These are phyloP conservation scores for Drosophila paracracens DNA, from an alignment of 2,888 invertebrate species.

Conservation along the genomic window DNA sequence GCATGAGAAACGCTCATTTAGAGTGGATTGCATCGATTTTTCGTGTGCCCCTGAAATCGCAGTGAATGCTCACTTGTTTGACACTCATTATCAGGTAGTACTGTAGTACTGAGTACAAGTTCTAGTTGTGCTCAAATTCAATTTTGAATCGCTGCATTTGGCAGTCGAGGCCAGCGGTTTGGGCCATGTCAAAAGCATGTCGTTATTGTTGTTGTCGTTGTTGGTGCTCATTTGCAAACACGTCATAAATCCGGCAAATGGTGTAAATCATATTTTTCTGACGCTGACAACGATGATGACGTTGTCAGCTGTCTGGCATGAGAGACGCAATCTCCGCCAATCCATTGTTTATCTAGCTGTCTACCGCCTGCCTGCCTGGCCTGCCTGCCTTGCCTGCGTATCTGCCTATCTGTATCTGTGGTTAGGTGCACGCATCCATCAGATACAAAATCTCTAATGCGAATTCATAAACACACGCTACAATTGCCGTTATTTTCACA, in stretches of 20 bases:
- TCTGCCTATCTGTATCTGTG: neutral
- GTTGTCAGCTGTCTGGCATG: conserved; percentile 54
- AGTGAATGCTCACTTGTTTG: conserved; percentile 2
- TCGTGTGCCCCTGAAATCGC: conserved; percentile 15
- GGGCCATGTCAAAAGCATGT: conserved; percentile 1
- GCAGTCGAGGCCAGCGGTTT: conserved; percentile 6
- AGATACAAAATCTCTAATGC: conserved; percentile 38
- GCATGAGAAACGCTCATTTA: conserved; percentile 42
- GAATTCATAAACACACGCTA: conserved; percentile 20
- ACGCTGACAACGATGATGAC: conserved; percentile 48
- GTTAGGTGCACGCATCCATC: conserved; percentile 36
- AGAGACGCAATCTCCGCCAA: conserved; percentile 36
- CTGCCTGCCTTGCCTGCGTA: neutral
- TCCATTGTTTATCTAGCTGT: conserved; percentile 45
- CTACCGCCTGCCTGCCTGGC: conserved; percentile 15
- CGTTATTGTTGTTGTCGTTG: conserved; percentile 3
- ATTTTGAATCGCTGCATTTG: conserved; percentile 14
- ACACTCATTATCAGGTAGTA: neutral
- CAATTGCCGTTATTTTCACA: conserved; percentile 49
- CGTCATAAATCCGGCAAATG: conserved; percentile 55
- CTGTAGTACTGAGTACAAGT: neutral
- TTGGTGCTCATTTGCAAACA: conserved; percentile 15
- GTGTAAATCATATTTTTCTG: conserved; percentile 47
- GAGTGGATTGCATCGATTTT: conserved; percentile 42
- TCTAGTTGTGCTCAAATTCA: conserved; percentile 5